Evolutionary conservation across 2,888 invertebrate species (phyloP).

Genomic region (Brachyopa scutellaris): DNA sequence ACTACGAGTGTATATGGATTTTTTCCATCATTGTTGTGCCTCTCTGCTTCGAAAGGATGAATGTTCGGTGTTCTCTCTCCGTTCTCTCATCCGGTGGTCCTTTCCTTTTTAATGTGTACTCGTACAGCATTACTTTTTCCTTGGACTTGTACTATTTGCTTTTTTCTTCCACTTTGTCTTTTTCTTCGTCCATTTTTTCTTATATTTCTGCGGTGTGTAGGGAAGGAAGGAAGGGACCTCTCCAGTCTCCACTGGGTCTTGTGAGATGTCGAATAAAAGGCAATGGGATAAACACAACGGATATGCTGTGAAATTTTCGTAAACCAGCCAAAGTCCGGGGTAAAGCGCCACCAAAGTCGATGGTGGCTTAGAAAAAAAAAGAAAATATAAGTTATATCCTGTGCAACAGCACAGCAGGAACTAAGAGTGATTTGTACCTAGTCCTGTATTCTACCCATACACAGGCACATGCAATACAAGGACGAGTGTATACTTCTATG

Average conservation of each 20-base stretch:
- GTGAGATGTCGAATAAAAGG: conserved; percentile 54
- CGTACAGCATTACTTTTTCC: conserved; percentile 33
- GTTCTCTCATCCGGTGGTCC: background rate
- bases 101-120: conserved; percentile 29
- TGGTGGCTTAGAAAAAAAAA: conserved; percentile 30
- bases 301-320: conserved; percentile 15
- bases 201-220: conserved; percentile 51
- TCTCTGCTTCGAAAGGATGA: conserved; percentile 18
- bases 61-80: conserved; percentile 3
- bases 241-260: conserved; percentile 16
- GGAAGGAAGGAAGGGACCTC: conserved; percentile 17
- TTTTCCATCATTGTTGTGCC: conserved; percentile 57
- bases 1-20: conserved; percentile 59
- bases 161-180: conserved; percentile 13
- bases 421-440: conserved; percentile 48
- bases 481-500: conserved; percentile 27
- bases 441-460: background rate
- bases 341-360: background rate
- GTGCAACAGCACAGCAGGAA: conserved; percentile 38
- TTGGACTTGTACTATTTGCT: conserved; percentile 39
- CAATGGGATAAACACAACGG: conserved; percentile 58
- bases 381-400: conserved; percentile 60
- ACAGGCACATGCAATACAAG: conserved; percentile 14
- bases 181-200: conserved; percentile 17
- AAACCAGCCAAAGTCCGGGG: background rate